phyloP scores from a whole-genome alignment of 2,113 vertebrate genomes.

The Anoura caudifer region DNA sequence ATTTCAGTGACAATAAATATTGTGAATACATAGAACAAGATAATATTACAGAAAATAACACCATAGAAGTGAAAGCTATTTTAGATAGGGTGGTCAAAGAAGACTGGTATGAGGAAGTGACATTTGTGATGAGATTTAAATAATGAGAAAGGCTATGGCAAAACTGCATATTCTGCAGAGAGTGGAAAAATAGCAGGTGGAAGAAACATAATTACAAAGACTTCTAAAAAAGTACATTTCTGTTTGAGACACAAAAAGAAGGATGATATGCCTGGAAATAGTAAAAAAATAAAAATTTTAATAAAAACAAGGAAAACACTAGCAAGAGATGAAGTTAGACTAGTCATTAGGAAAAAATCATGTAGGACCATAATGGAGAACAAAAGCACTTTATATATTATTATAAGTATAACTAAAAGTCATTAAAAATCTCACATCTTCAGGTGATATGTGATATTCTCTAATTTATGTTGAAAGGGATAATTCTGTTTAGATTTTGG shows the following conservation, averaged over 20 bases:
- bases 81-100: not conserved
- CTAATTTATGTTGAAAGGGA: not conserved
- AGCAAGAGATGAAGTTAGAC: not conserved
- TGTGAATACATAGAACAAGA: not conserved
- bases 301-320: not conserved
- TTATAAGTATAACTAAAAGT: not conserved
- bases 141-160: not conserved
- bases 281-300: not conserved
- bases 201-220: not conserved
- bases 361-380: not conserved
- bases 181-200: not conserved
- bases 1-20: not conserved
- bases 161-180: not conserved
- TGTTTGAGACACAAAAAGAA: not conserved
- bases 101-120: not conserved
- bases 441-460: not conserved
- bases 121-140: not conserved
- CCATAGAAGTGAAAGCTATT: not conserved
- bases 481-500: not conserved
- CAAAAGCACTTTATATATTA: not conserved
- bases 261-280: not conserved
- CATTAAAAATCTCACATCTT: not conserved
- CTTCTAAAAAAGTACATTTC: not conserved
- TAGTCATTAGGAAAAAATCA: not conserved
- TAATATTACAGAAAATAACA: not conserved